These are phyloP conservation scores for Hemibagrus wyckioides DNA, from an alignment of 2,113 vertebrate genomes.

Conservation along the genomic window DNA sequence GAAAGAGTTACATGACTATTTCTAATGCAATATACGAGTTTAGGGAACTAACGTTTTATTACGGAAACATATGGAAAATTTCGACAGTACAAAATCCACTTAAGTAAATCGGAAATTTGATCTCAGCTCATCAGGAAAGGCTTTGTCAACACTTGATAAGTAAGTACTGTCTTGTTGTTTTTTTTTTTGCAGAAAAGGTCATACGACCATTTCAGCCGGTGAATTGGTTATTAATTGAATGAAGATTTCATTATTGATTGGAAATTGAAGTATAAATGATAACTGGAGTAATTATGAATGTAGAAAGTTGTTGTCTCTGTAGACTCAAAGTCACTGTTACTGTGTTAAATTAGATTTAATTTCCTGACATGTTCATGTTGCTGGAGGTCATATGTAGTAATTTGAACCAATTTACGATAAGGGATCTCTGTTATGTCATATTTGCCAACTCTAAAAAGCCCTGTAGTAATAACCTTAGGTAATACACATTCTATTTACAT, in stretches of 20 bases:
- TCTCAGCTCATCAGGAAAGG: not conserved
- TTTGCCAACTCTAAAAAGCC: not conserved
- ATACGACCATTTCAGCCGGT: not conserved
- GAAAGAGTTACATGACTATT: not conserved
- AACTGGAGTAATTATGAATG: slow-evolving; percentile 11
- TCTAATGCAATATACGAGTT: not conserved
- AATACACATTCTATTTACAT: not conserved
- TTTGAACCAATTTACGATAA: not conserved
- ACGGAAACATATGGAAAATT: not conserved
- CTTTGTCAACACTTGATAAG: not conserved
- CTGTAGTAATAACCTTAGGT: not conserved
- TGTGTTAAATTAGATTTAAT: not conserved
- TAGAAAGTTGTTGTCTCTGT: not conserved
- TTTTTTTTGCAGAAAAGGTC: not conserved
- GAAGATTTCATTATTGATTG: slow-evolving; percentile 6
- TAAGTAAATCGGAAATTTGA: not conserved
- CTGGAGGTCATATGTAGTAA: not conserved
- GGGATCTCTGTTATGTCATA: not conserved
- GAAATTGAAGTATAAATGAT: not conserved
- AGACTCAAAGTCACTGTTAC: not conserved
- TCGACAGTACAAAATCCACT: not conserved
- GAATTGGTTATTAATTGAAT: not conserved
- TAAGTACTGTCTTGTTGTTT: not conserved
- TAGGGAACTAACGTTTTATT: not conserved
- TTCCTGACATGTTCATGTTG: not conserved